Percentiles rank a stretch among this genome's conserved stretches.
Evolutionary conservation across 1,140 invertebrate genomes (phyloP).

Genomic region (Drosophila chauvacae): DNA sequence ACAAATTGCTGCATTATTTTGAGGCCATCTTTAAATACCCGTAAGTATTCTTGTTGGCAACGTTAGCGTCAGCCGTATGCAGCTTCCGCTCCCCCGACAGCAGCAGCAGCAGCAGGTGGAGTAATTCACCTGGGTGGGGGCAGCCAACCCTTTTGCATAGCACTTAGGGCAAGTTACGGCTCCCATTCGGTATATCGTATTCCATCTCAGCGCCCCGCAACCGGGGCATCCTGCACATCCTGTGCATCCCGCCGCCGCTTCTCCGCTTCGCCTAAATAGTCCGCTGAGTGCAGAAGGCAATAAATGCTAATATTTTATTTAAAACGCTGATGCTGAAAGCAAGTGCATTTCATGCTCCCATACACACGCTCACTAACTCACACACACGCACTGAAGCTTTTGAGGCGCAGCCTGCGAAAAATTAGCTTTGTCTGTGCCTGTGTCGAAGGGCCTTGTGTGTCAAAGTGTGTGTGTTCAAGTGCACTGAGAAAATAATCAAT

Average conservation of each 20-base stretch:
- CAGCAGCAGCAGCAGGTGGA: neutral
- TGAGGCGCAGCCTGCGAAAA: constrained; percentile 41
- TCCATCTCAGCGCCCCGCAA: constrained; percentile 23
- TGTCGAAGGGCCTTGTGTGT: neutral
- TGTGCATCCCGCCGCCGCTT: constrained; percentile 11
- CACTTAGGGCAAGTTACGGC: constrained; percentile 54
- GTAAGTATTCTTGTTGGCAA: constrained; percentile 20
- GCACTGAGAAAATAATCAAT: constrained; percentile 2
- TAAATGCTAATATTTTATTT: constrained; percentile 80
- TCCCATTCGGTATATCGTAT: constrained; percentile 29
- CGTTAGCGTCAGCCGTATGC: constrained; percentile 27
- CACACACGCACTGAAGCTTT: constrained; percentile 17
- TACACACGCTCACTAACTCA: neutral
- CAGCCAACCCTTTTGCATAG: constrained; percentile 59
- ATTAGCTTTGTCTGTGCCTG: constrained; percentile 48
- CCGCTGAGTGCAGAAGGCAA: constrained; percentile 67
- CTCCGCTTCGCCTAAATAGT: constrained; percentile 47
- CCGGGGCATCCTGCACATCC: constrained; percentile 14
- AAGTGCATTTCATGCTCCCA: constrained; percentile 51
- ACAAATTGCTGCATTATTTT: neutral
- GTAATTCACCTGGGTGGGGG: constrained; percentile 25
- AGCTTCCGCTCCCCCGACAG: constrained; percentile 17
- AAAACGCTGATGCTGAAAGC: constrained; percentile 63
- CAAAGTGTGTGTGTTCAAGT: neutral
- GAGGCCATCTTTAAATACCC: constrained; percentile 5